Conservation (phyloP, 2,113 vertebrate species). For the Hoplias malabaricus region DNA sequence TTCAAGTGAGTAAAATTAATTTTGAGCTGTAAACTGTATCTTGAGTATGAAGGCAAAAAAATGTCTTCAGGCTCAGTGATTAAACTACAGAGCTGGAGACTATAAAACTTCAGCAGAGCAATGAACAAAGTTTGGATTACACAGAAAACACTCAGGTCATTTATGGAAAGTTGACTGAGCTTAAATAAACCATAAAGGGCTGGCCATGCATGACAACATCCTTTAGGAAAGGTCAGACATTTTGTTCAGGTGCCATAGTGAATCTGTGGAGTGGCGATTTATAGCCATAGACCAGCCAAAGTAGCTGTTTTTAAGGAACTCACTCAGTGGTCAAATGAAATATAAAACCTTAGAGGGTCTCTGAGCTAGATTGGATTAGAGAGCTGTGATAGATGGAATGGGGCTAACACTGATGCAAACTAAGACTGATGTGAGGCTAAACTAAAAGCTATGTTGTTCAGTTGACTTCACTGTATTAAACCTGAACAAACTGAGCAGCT, state of each 20-base stretch:
- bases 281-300: background rate
- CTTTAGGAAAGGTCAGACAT: background rate
- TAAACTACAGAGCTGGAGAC: background rate
- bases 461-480: conserved; percentile 19
- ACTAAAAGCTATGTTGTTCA: background rate
- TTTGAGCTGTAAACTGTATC: conserved; percentile 32
- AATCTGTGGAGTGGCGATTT: background rate
- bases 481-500: conserved; percentile 10
- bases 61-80: background rate
- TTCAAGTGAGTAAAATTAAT: conserved; percentile 34
- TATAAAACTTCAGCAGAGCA: background rate
- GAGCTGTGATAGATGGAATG: background rate
- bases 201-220: background rate
- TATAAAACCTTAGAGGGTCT: background rate
- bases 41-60: conserved; percentile 5
- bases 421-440: background rate
- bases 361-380: conserved; percentile 11
- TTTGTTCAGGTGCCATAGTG: background rate
- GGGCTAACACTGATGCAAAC: no score
- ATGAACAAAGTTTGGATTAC: background rate
- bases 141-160: conserved; percentile 19
- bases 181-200: background rate
- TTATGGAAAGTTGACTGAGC: conserved; percentile 21
- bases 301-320: background rate
- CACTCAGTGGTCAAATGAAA: background rate